Evolutionary conservation across 2,797 vertebrate species (phyloP).

Genomic region (Ciconia nigra): DNA sequence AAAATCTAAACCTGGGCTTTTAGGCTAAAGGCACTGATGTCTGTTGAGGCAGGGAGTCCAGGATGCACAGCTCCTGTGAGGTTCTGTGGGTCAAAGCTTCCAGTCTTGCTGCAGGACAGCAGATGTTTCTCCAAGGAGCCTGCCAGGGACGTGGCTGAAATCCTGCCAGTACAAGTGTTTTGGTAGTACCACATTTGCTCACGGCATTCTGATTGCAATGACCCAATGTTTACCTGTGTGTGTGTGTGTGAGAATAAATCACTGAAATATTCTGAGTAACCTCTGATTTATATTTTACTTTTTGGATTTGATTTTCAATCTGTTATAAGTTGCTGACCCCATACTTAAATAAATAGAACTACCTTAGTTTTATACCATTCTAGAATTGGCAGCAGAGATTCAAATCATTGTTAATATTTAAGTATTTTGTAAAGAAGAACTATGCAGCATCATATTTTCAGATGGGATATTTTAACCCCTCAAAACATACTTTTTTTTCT

Average conservation of each 20-base stretch:
- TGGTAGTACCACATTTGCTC: neutral
- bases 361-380: neutral
- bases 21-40: too few relatives aligned
- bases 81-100: neutral
- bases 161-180: neutral
- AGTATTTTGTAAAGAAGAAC: neutral
- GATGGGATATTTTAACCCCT: neutral
- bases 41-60: neutral
- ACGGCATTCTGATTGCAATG: neutral
- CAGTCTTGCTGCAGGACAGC: neutral
- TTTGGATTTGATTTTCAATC: neutral
- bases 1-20: neutral
- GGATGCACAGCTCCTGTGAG: neutral
- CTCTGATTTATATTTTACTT: neutral
- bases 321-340: neutral
- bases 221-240: neutral
- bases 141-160: neutral
- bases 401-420: neutral
- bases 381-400: neutral
- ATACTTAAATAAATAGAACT: neutral
- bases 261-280: neutral
- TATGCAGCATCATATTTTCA: neutral
- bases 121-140: neutral
- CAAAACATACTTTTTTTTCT: neutral
- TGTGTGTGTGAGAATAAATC: fast-evolving